A percentile compares a stretch with the other conserved stretches of the same genome.
phyloP scores from a whole-genome alignment of 2,113 vertebrate genomes.

The Cyanocitta stelleri region DNA sequence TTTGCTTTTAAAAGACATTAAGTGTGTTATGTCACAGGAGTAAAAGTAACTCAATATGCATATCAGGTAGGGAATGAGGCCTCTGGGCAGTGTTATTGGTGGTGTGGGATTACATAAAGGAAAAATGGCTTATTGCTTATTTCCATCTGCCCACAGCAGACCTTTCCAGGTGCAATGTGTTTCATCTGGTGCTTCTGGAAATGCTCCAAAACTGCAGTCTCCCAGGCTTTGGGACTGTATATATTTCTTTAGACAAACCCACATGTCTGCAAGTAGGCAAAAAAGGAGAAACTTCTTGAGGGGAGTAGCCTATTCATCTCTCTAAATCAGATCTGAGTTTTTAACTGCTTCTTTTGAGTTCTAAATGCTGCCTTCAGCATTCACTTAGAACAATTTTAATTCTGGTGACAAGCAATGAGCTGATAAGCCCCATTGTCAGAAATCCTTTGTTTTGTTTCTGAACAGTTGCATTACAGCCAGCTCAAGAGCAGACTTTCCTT shows the following conservation, averaged over 20 bases:
- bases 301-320: not conserved
- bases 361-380: not conserved
- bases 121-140: not conserved
- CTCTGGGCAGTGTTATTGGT: not conserved
- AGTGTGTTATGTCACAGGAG: not conserved
- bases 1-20: not conserved
- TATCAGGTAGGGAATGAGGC: not conserved
- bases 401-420: not conserved
- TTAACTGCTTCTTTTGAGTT: not conserved
- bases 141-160: conserved; percentile 19
- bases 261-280: not conserved
- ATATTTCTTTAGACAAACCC: not conserved
- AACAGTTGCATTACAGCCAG: not conserved
- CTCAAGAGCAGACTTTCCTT: not conserved
- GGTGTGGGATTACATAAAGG: not conserved
- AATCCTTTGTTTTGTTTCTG: not conserved
- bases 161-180: not conserved
- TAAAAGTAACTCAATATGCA: not conserved
- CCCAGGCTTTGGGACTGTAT: not conserved
- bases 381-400: not conserved
- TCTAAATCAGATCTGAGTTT: not conserved
- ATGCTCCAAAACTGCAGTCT: not conserved
- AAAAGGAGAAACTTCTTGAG: not conserved
- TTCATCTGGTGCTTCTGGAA: conserved; percentile 2
- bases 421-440: not conserved